phyloP scores from a whole-genome alignment of 53 echinoderm and acorn worm genomes.

The Stichopus horrens region DNA sequence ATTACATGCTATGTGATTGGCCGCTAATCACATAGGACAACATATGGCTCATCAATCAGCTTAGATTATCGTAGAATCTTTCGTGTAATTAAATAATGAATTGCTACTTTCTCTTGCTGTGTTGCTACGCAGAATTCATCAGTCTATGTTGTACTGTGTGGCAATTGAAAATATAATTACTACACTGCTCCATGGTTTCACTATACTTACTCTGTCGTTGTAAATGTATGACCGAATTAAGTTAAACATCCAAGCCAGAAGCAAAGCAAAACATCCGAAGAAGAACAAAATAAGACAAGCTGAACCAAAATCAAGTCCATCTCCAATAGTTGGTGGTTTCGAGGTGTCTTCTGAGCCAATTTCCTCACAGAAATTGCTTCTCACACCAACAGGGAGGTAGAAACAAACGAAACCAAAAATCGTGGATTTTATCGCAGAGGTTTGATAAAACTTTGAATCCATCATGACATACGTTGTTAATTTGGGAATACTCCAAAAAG shows the following conservation, averaged over 20 bases:
- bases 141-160: too few species aligned
- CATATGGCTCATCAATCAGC: too few species aligned
- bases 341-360: not conserved
- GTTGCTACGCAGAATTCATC: too few species aligned
- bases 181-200: too few species aligned
- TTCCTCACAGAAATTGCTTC: slow-evolving; percentile 3
- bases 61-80: too few species aligned
- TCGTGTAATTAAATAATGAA: too few species aligned
- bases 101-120: too few species aligned
- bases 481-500: too few species aligned
- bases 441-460: not conserved
- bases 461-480: not conserved
- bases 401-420: not conserved
- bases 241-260: slow-evolving; percentile 74
- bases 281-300: slow-evolving; percentile 45
- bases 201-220: slow-evolving; percentile 74
- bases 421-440: not conserved
- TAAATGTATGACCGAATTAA: slow-evolving; percentile 70
- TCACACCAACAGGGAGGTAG: not conserved
- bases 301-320: slow-evolving; percentile 34
- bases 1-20: too few species aligned
- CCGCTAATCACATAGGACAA: too few species aligned
- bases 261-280: slow-evolving; percentile 71
- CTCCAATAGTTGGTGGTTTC: not conserved
- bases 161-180: too few species aligned